Percentiles rank a stretch among this genome's conserved stretches.
Evolutionary conservation across 2,113 vertebrate species (phyloP).

Genomic region (Shinisaurus crocodilurus): DNA sequence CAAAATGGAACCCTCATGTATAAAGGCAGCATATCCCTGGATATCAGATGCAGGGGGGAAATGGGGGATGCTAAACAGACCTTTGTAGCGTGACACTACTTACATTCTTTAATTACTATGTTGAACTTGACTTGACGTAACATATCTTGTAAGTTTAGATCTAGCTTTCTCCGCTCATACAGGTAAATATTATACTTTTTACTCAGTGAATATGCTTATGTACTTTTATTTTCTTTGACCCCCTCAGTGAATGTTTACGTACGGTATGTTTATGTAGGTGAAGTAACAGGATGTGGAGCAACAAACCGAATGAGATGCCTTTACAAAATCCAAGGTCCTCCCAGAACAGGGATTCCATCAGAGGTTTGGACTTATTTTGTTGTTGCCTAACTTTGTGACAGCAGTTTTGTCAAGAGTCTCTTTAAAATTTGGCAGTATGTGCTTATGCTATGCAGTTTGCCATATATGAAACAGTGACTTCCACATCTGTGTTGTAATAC

Average conservation of each 20-base stretch:
- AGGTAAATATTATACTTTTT: background rate
- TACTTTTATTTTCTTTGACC: conserved; percentile 16
- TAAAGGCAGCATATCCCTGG: background rate
- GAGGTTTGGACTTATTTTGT: conserved; percentile 77
- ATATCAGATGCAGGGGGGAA: background rate
- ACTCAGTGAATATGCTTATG: background rate
- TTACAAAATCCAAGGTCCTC: conserved; percentile 72
- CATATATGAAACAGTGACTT: conserved; percentile 29
- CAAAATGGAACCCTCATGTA: background rate
- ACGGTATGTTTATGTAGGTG: conserved; percentile 76
- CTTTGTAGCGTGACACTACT: background rate
- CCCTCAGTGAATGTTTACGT: background rate
- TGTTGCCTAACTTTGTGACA: conserved; percentile 13
- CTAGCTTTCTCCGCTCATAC: background rate
- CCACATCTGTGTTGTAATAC: background rate
- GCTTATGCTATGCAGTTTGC: background rate
- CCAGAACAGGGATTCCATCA: conserved; percentile 75
- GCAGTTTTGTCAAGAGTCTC: background rate
- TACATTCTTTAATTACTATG: background rate
- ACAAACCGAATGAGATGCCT: conserved; percentile 80
- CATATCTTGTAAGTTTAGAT: conserved; percentile 1
- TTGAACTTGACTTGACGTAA: background rate
- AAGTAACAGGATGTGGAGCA: conserved; percentile 86
- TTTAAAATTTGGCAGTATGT: conserved; percentile 8
- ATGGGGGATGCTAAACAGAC: background rate